Percentiles rank a stretch among this genome's conserved stretches.
Conservation (phyloP, 2,113 vertebrate species). For the Marmota flaviventris region DNA sequence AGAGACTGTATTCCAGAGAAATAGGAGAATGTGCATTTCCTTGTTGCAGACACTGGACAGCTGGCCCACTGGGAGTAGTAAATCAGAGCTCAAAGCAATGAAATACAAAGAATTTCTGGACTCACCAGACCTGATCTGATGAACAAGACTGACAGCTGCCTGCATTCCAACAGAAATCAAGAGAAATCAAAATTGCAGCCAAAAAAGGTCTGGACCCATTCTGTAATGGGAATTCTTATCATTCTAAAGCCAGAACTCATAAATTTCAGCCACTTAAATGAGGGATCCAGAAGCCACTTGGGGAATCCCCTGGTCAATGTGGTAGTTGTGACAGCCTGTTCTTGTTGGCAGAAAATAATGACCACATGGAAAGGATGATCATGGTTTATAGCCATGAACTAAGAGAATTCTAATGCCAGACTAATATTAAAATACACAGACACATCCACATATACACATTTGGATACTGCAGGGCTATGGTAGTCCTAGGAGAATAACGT, state of each 20-base stretch:
- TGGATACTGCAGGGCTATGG: neutral
- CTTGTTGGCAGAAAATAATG: constrained; percentile 57
- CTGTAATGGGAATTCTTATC: constrained; percentile 34
- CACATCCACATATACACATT: neutral
- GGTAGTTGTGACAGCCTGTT: neutral
- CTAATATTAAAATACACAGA: neutral
- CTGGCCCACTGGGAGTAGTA: neutral
- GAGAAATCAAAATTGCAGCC: constrained; percentile 49
- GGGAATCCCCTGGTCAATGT: neutral
- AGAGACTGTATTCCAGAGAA: constrained; percentile 10
- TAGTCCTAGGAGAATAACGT: neutral
- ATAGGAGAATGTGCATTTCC: neutral
- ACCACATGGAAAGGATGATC: neutral
- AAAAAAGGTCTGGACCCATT: neutral
- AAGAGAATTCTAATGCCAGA: constrained; percentile 22
- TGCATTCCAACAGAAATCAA: constrained; percentile 42
- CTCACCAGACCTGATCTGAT: neutral
- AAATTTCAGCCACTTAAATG: constrained; percentile 48
- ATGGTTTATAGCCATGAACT: constrained; percentile 25
- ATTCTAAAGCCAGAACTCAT: constrained; percentile 62
- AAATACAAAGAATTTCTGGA: constrained; percentile 61
- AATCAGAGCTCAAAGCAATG: constrained; percentile 38
- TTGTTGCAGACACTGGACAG: neutral
- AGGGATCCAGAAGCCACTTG: neutral
- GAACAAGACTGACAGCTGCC: constrained; percentile 53